These are phyloP conservation scores for Dendroctonus valens DNA, from an alignment of 1,140 invertebrate species.

Conservation along the genomic window DNA sequence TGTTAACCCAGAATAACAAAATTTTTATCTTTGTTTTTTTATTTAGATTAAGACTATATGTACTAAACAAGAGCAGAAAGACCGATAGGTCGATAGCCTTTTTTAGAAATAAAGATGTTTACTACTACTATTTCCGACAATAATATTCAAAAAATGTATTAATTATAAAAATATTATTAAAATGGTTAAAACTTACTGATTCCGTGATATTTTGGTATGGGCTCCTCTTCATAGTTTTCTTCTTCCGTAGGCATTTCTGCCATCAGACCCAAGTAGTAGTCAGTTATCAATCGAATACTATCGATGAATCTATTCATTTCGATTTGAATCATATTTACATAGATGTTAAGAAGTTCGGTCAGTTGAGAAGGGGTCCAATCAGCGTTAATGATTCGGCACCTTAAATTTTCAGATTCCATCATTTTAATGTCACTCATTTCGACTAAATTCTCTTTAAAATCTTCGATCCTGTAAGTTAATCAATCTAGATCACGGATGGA, in stretches of 20 bases:
- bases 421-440: conserved; percentile 57
- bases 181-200: conserved; percentile 2
- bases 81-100: too few relatives aligned
- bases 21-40: too few relatives aligned
- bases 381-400: conserved; percentile 52
- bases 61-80: too few relatives aligned
- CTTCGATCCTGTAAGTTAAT: conserved; percentile 41
- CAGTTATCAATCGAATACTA: conserved; percentile 55
- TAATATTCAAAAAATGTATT: too few relatives aligned
- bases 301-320: conserved; percentile 58
- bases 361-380: conserved; percentile 56
- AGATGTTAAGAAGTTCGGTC: conserved; percentile 55
- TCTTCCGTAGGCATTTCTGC: conserved; percentile 36
- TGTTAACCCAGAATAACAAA: too few relatives aligned
- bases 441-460: conserved; percentile 49
- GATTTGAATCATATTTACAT: conserved; percentile 55
- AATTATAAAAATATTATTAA: too few relatives aligned
- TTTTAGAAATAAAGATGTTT: too few relatives aligned
- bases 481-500: background rate
- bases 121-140: too few relatives aligned
- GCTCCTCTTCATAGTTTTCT: conserved; percentile 9
- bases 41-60: too few relatives aligned
- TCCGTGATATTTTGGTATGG: conserved; percentile 2
- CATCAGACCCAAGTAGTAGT: conserved; percentile 58
- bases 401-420: conserved; percentile 53